phyloP scores from a whole-genome alignment of 2,113 vertebrate species.

The Lates calcarifer region DNA sequence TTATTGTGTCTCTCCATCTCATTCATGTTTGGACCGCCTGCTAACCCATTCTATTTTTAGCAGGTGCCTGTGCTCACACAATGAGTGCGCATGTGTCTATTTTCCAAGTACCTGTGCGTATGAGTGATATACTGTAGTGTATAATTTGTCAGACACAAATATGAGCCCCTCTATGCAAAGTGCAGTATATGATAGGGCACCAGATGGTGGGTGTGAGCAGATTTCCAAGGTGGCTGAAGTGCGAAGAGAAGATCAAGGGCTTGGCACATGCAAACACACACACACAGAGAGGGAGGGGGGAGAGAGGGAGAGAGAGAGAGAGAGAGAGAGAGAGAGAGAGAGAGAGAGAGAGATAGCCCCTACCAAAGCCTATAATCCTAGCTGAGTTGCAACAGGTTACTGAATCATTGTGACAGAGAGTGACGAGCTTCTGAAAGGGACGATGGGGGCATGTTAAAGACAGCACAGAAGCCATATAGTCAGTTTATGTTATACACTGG shows the following conservation, averaged over 20 bases:
- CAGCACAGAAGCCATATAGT: not conserved
- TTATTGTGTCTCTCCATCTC: constrained; percentile 46
- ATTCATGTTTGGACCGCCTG: constrained; percentile 28
- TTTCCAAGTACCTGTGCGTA: not conserved
- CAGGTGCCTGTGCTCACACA: constrained; percentile 6
- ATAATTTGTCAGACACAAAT: constrained; percentile 16
- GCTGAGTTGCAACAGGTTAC: constrained; percentile 51
- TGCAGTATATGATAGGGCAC: constrained; percentile 23
- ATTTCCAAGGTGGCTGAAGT: constrained; percentile 59
- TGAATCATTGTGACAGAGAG: constrained; percentile 29
- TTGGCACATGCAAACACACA: constrained; percentile 34
- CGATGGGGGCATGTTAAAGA: not conserved
- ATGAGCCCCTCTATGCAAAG: constrained; percentile 1
- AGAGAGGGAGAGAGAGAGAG: not conserved
- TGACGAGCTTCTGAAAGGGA: constrained; percentile 4
- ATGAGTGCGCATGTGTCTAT: constrained; percentile 7
- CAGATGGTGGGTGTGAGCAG: constrained; percentile 65
- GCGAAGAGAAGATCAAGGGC: constrained; percentile 67
- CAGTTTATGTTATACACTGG: not conserved
- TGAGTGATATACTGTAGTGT: constrained; percentile 5
- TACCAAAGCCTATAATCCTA: constrained; percentile 45
- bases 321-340: not conserved
- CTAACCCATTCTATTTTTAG: constrained; percentile 25
- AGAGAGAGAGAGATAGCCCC: not conserved
- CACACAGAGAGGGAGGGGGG: not conserved